Conservation (phyloP, 2,888 invertebrate species). For the Spialia ferax region DNA sequence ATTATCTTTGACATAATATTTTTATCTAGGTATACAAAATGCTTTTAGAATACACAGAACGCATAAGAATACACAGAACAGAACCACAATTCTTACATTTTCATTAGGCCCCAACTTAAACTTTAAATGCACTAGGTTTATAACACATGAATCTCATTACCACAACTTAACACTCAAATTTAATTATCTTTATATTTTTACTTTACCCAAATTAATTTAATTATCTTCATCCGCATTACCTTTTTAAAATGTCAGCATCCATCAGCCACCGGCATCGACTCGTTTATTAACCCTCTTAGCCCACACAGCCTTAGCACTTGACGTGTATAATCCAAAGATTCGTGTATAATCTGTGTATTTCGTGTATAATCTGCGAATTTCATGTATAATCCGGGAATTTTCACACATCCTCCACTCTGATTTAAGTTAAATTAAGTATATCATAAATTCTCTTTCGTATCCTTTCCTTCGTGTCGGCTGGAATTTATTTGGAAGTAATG, state of each 20-base stretch:
- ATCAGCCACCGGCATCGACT: neutral
- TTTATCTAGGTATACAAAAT: no score
- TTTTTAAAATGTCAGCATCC: neutral
- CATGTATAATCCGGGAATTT: constrained; percentile 26
- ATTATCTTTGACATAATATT: no score
- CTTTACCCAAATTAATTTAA: neutral
- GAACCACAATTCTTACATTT: no score
- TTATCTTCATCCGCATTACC: neutral
- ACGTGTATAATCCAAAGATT: constrained; percentile 11
- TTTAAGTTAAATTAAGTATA: constrained; percentile 40
- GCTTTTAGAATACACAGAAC: no score
- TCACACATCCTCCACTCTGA: constrained; percentile 20
- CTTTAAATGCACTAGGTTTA: no score
- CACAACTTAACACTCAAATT: no score
- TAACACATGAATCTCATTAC: no score
- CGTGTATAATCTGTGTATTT: constrained; percentile 14
- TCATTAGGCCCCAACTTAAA: no score
- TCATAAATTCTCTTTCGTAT: constrained; percentile 37
- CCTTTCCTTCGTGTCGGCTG: constrained; percentile 33
- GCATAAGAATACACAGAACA: no score
- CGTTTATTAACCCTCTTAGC: constrained; percentile 5
- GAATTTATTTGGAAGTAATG: constrained; percentile 40
- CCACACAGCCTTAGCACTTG: constrained; percentile 1
- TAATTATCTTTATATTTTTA: no score
- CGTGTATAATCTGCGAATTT: constrained; percentile 20